A percentile compares a stretch with the other conserved stretches of the same genome.
phyloP scores from a whole-genome alignment of 2,888 invertebrate species.

The Spilosoma lubricipeda region DNA sequence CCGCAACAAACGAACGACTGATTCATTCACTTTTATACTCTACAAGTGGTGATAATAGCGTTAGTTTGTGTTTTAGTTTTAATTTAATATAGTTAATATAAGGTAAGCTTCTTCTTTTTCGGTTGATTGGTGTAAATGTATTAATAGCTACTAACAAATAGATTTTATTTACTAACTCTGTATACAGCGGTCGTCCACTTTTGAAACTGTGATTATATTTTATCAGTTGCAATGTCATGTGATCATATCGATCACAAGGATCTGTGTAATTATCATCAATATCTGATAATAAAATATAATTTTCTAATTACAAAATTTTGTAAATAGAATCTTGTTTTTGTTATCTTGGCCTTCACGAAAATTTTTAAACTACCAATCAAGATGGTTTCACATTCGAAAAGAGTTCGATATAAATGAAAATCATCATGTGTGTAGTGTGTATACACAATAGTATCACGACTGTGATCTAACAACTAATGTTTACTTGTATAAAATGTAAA shows the following conservation, averaged over 20 bases:
- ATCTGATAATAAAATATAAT: neutral
- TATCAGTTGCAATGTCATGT: slow-evolving; percentile 35
- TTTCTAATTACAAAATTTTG: neutral
- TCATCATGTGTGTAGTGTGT: neutral
- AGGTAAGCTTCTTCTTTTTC: slow-evolving; percentile 47
- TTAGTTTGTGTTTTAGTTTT: slow-evolving; percentile 38
- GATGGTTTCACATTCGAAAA: neutral
- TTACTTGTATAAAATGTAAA: neutral
- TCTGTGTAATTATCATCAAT: slow-evolving; percentile 5
- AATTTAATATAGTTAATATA: slow-evolving; percentile 21
- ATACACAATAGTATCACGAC: neutral
- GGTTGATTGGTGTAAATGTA: slow-evolving; percentile 13
- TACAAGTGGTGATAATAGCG: slow-evolving; percentile 44
- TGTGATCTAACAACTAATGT: neutral
- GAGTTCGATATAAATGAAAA: neutral
- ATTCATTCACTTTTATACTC: slow-evolving; percentile 52
- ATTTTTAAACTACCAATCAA: neutral
- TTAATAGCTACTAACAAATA: slow-evolving; percentile 1
- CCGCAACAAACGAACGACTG: slow-evolving; percentile 43
- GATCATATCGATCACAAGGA: slow-evolving; percentile 20
- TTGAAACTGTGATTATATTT: slow-evolving; percentile 21
- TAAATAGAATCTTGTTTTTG: neutral
- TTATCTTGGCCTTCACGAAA: neutral
- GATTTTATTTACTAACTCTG: slow-evolving; percentile 43
- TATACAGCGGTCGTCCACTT: slow-evolving; percentile 60